Base-by-base conservation (phyloP, 2,113 vertebrate genomes). In the Beaufortia kweichowensis region DNA sequence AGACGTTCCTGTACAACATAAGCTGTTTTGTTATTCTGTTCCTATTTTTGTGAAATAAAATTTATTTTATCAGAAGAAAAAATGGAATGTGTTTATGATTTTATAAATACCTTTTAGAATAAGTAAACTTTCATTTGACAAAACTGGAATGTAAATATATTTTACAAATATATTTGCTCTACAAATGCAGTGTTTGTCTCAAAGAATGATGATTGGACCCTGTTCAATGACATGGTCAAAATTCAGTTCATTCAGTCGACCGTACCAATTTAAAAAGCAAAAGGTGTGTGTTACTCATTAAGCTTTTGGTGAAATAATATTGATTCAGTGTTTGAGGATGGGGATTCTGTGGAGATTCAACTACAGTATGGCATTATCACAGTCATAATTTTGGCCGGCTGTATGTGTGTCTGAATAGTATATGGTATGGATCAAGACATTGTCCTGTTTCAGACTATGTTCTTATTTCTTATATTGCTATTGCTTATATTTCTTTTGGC, bases 1-100 rank as follows among this genome's bases (percentile, higher is more conserved):
- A 39, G 4, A 39, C 35, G 31, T 11, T 86, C 57, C 81, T 81
- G 84, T 89, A 84, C 65, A 71, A 89, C 83, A 92, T 91, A 92
- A 92, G 90, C 90, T 91, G 88, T 84, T 84, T 90, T 86, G 81
- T 79, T 81, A 75, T 77, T 77, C 70, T 82, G 84, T 83, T 79
- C 84, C 67, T 86, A 82, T 78, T 84, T 90, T 84, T 89, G 88
- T 91, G 85, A 90, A 92, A 91, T 91, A 90, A 91, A 91, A 61
- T 75, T 82, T 89, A 92, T 92, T 91, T 91, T 92, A 91, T 89
- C 88, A 91, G 88, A 89, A 28, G 39, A 56, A 33, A 56, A 14
- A 46, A 15, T 17, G 4, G 5, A 19, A 53, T 53, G 12, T 46
- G 10, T 46, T 14, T 12, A 39, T 53, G 48, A 53, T 53, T 53